phyloP scores from a whole-genome alignment of 2,797 vertebrate genomes.

The Sebastiscus albofasciatus region DNA sequence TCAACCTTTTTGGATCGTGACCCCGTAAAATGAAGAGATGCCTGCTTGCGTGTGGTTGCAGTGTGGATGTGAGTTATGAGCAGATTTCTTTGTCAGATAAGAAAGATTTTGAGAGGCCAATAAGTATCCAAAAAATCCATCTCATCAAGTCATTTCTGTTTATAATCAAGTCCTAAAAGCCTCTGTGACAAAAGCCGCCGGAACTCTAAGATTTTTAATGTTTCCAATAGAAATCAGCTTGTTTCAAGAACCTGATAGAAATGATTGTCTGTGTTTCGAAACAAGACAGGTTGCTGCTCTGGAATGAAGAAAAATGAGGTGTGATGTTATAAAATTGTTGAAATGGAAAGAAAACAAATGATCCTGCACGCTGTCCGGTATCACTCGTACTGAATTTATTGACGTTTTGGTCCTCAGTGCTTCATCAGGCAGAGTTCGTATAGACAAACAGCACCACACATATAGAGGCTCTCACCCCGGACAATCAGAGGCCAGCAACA shows the following conservation, averaged over 20 bases:
- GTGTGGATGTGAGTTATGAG: neutral
- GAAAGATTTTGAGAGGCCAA: neutral
- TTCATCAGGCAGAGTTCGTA: neutral
- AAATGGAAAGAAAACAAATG: neutral
- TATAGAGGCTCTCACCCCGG: neutral
- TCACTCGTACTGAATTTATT: neutral
- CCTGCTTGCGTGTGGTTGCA: neutral
- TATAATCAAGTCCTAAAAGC: neutral
- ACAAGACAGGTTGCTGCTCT: neutral
- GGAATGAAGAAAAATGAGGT: neutral
- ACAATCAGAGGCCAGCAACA: neutral
- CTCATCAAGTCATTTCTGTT: neutral
- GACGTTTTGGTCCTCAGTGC: neutral
- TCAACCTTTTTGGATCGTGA: neutral
- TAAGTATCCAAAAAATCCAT: neutral
- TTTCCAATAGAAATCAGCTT: neutral
- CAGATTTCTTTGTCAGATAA: neutral
- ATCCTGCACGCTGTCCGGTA: neutral
- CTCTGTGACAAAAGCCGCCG: neutral
- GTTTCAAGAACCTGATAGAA: neutral
- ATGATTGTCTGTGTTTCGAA: neutral
- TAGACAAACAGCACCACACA: neutral
- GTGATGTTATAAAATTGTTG: neutral
- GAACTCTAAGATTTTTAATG: neutral
- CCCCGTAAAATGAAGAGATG: neutral